Conservation (phyloP, 2,888 invertebrate species). For the Macrostomum cliftonense region DNA sequence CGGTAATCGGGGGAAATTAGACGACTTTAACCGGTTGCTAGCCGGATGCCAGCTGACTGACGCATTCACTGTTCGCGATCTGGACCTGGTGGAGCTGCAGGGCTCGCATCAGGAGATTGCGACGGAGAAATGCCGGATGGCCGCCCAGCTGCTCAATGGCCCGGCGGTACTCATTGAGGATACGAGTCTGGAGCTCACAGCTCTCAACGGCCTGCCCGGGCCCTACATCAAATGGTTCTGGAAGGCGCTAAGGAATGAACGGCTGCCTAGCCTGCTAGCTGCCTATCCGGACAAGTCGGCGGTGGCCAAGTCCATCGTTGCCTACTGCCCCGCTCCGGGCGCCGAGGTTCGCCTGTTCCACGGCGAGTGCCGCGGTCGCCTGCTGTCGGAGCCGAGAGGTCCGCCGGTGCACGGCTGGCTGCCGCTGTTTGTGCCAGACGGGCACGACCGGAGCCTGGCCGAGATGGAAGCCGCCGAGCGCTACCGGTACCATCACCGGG, state of each 20-base stretch:
- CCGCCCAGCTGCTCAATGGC: constrained; percentile 53
- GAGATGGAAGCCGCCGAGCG: too few species aligned
- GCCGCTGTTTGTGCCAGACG: too few species aligned
- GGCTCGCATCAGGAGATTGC: constrained; percentile 76
- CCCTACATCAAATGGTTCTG: constrained; percentile 93
- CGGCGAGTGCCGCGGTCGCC: too few species aligned
- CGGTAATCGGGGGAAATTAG: constrained; percentile 76
- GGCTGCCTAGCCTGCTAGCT: constrained; percentile 1
- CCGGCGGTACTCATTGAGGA: constrained; percentile 75
- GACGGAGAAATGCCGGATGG: constrained; percentile 64
- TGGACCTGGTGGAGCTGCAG: constrained; percentile 81
- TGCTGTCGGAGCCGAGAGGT: too few species aligned
- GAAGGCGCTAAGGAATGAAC: constrained; percentile 67
- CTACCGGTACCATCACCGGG: too few species aligned
- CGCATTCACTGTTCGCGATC: constrained; percentile 37
- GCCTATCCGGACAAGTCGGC: too few species aligned
- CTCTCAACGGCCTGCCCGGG: constrained; percentile 67
- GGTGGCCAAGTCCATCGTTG: too few species aligned
- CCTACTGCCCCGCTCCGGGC: too few species aligned
- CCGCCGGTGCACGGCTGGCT: too few species aligned
- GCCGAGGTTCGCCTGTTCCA: too few species aligned
- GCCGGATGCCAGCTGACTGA: too few species aligned
- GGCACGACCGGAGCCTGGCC: too few species aligned
- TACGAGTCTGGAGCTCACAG: constrained; percentile 77
- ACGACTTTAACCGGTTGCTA: constrained; percentile 48